Evolutionary conservation across 2,888 invertebrate genomes (phyloP), one percentile per base, ranked within the genome.

Genomic region (Parnassius mnemosyne): DNA sequence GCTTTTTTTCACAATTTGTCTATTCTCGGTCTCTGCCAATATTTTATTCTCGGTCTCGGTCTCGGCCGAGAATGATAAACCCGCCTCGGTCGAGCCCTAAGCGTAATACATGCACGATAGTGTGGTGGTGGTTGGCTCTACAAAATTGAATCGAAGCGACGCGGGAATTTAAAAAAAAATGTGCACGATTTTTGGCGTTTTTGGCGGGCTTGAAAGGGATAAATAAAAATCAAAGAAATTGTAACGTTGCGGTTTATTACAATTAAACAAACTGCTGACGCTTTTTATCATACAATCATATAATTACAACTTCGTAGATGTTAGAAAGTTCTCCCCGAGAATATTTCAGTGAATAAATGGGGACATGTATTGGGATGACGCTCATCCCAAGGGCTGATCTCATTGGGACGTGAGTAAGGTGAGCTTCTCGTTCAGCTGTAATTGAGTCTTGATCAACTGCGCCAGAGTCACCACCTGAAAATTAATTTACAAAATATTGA

Each of bases 401-500:
- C 75, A 90, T 80, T 88, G 89, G 42, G 96, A 95, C 53, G 96
- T 96, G 70, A 97, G 93, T 72, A 97, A 93, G 9, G 97, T 97
- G 53, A 99, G 93, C 87, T 99, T 99, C 89, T 99, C 99, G 87
- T 99, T 98, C 60, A 99, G 93, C 79, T 97, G 97, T 75, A 99
- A 93, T 87, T 99, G 99, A 2, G 99, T 98, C 90, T 98, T 97
- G 77, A 98, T 97, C 65, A 99, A 93, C 80, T 99, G 98, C 12
- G 99, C 97, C 65, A 99, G 93, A 53, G 99, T 98, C 73, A 98
- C 95, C 80, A 92, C 89, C 89, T 90, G 84, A 2, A 13, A n/a
- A 12, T 34, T 34, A 7, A 34, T 34, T 34, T 34, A 7, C 20
- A 34, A 34, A 34, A 34, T 7, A 34, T 34, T 34, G 1, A 34